Percentiles rank a stretch among this genome's conserved stretches.
Evolutionary conservation across 2,113 vertebrate species (phyloP).

Genomic region (Kryptolebias marmoratus): DNA sequence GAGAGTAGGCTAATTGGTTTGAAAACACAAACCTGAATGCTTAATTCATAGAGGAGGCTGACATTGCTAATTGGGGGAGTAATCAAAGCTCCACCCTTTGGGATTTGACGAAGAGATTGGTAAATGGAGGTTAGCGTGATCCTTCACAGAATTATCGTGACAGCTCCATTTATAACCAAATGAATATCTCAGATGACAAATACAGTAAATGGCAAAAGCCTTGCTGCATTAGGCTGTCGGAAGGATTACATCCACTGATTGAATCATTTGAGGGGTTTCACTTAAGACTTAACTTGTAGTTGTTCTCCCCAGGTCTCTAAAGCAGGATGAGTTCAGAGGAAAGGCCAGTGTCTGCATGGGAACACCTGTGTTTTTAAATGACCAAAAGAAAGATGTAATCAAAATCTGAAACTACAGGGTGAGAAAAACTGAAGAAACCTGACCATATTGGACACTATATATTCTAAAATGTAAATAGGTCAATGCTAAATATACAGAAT

Average conservation of each 20-base stretch:
- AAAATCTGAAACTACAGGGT: neutral
- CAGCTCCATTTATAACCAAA: slow-evolving; percentile 79
- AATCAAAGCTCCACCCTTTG: slow-evolving; percentile 94
- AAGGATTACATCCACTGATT: slow-evolving; percentile 61
- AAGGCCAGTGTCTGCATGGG: slow-evolving; percentile 19
- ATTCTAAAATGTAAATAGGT: too few relatives aligned
- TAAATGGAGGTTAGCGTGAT: slow-evolving; percentile 84
- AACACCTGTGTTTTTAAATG: slow-evolving; percentile 2
- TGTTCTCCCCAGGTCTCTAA: slow-evolving; percentile 23
- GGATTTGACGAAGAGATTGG: slow-evolving; percentile 90
- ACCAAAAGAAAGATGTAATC: neutral
- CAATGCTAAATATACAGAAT: too few relatives aligned
- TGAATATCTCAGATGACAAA: slow-evolving; percentile 69
- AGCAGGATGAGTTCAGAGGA: slow-evolving; percentile 8
- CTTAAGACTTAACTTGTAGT: slow-evolving; percentile 48
- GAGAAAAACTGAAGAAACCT: too few relatives aligned
- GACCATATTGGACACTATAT: too few relatives aligned
- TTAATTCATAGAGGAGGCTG: slow-evolving; percentile 95
- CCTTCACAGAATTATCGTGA: slow-evolving; percentile 74
- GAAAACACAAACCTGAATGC: slow-evolving; percentile 96
- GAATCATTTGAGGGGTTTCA: slow-evolving; percentile 58
- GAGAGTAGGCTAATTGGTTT: slow-evolving; percentile 97
- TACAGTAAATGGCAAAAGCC: slow-evolving; percentile 68
- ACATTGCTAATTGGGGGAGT: slow-evolving; percentile 96
- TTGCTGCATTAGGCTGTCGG: slow-evolving; percentile 65